These are phyloP conservation scores for Podiceps cristatus DNA, from an alignment of 2,113 vertebrate species.

Conservation along the genomic window DNA sequence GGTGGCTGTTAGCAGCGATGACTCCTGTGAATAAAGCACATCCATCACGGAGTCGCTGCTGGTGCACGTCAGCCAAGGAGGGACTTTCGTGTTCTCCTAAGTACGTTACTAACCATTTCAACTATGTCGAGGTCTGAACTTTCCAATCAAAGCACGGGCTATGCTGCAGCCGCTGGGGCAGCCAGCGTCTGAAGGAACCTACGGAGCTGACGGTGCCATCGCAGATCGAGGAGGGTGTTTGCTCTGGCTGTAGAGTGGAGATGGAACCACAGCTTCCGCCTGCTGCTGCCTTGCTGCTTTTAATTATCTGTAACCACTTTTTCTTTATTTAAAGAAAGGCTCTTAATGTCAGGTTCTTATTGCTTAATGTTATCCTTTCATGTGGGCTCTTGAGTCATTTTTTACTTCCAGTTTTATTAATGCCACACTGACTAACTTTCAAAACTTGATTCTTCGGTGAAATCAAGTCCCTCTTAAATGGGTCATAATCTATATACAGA, in stretches of 20 bases:
- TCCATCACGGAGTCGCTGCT: accelerated
- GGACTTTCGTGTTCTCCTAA: background rate
- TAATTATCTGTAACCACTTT: background rate
- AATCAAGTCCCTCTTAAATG: background rate
- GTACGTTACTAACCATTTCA: background rate
- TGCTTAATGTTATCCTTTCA: constrained; percentile 34
- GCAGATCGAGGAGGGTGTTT: background rate
- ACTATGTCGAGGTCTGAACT: background rate
- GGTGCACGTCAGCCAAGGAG: background rate
- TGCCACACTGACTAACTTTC: background rate
- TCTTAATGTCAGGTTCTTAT: background rate
- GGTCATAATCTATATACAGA: background rate
- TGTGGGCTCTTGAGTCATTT: constrained; percentile 49
- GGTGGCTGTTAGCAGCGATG: background rate
- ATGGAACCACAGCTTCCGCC: background rate
- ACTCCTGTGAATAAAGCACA: no score
- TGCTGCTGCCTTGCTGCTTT: background rate
- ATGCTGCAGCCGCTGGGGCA: background rate
- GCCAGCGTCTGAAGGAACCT: background rate
- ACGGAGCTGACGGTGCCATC: accelerated
- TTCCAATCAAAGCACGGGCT: background rate
- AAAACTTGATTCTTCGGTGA: background rate
- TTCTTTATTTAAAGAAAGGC: background rate
- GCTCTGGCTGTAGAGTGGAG: background rate
- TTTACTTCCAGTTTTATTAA: constrained; percentile 32